Evolutionary conservation across 1,140 invertebrate species (phyloP).

Genomic region (Drosophila littoralis): DNA sequence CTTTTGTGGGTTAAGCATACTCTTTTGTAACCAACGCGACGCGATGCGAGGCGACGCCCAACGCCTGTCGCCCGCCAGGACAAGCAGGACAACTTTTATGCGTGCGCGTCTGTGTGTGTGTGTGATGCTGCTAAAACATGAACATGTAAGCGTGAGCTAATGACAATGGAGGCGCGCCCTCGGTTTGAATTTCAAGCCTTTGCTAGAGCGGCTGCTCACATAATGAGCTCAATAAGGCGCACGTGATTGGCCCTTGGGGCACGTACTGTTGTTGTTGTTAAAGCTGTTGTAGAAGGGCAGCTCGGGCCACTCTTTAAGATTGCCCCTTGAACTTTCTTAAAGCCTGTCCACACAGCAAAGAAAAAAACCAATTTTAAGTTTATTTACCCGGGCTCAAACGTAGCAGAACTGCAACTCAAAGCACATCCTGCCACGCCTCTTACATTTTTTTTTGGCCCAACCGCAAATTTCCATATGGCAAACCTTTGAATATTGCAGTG

Average conservation of each 20-base stretch:
- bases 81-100: slow-evolving; percentile 33
- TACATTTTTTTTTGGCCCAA: slow-evolving; percentile 34
- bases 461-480: slow-evolving; percentile 57
- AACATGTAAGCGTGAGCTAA: slow-evolving; percentile 32
- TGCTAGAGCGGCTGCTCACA: slow-evolving; percentile 48
- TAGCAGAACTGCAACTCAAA: slow-evolving; percentile 25
- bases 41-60: too few relatives aligned
- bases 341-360: background rate
- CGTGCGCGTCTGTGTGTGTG: slow-evolving; percentile 1
- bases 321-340: slow-evolving; percentile 30
- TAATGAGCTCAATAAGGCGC: slow-evolving; percentile 74
- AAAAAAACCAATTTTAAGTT: slow-evolving; percentile 47
- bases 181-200: slow-evolving; percentile 49
- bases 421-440: slow-evolving; percentile 15
- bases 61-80: slow-evolving; percentile 13
- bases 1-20: slow-evolving; percentile 47
- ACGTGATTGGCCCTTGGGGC: slow-evolving; percentile 67
- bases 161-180: slow-evolving; percentile 37
- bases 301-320: slow-evolving; percentile 19
- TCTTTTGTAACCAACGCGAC: slow-evolving; percentile 23
- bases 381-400: slow-evolving; percentile 44
- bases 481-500: slow-evolving; percentile 71
- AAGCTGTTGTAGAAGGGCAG: background rate
- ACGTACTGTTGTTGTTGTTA: slow-evolving; percentile 51
- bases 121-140: slow-evolving; percentile 5